Evolutionary conservation across 2,113 vertebrate genomes (phyloP).

Genomic region (Neolamprologus sp.): DNA sequence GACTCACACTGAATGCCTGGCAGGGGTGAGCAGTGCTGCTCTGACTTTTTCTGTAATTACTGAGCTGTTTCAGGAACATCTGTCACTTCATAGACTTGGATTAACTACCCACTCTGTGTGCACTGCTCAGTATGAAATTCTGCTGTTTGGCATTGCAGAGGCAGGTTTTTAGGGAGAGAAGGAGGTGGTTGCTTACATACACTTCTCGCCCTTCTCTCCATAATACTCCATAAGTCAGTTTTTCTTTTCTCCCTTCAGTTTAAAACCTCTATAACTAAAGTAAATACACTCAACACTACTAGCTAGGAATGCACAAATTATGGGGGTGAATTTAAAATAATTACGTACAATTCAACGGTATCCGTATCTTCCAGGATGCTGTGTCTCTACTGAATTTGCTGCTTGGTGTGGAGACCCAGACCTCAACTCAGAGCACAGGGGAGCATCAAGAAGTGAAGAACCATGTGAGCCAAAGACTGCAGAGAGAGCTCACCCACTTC

Average conservation of each 20-base stretch:
- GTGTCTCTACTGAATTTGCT: conserved; percentile 79
- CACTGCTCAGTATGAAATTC: neutral
- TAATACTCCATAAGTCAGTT: neutral
- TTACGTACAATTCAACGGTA: neutral
- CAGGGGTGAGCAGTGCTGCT: conserved; percentile 49
- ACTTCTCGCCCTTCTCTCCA: neutral
- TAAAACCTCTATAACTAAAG: neutral
- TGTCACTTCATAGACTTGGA: conserved; percentile 34
- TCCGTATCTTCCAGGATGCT: conserved; percentile 66
- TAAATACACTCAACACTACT: neutral
- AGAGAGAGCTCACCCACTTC: conserved; percentile 82
- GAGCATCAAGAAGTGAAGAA: conserved; percentile 68
- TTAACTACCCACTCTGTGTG: neutral
- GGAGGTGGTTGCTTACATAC: neutral
- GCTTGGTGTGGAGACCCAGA: conserved; percentile 70
- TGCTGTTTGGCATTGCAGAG: neutral
- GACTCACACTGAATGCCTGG: conserved; percentile 59
- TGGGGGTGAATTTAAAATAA: neutral
- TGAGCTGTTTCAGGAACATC: conserved; percentile 65
- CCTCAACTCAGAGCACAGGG: conserved; percentile 21
- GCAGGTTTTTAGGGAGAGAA: neutral
- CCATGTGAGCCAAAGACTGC: conserved; percentile 80
- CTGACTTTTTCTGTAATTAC: conserved; percentile 63
- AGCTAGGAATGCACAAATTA: neutral
- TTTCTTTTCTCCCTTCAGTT: neutral